These are phyloP conservation scores for Crossocerus cetratus DNA, from an alignment of 2,888 invertebrate species.

Conservation along the genomic window DNA sequence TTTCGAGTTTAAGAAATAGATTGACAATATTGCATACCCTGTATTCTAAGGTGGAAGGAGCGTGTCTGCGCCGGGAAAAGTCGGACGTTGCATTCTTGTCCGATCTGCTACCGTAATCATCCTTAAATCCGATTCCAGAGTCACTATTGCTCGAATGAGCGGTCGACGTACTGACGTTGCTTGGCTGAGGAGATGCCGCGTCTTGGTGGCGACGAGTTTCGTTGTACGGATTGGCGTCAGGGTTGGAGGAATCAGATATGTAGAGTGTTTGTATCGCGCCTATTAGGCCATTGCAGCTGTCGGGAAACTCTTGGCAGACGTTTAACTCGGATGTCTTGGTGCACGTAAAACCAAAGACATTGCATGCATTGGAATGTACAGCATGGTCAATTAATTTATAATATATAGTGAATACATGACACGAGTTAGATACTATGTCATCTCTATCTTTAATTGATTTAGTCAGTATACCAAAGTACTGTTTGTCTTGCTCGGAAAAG, in stretches of 20 bases:
- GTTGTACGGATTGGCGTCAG: constrained; percentile 64
- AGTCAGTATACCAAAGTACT: constrained; percentile 95
- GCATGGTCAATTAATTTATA: constrained; percentile 90
- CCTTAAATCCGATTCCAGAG: constrained; percentile 95
- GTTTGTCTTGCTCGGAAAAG: constrained; percentile 92
- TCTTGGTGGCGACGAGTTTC: constrained; percentile 65
- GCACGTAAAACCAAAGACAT: constrained; percentile 91
- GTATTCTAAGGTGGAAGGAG: constrained; percentile 42
- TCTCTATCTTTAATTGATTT: constrained; percentile 81
- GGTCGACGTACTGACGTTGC: constrained; percentile 88
- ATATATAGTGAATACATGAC: constrained; percentile 97
- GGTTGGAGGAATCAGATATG: constrained; percentile 70
- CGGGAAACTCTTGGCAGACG: constrained; percentile 92
- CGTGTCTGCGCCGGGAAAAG: constrained; percentile 78
- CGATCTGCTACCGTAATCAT: constrained; percentile 90
- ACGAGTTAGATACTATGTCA: constrained; percentile 88
- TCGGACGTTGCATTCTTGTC: constrained; percentile 89
- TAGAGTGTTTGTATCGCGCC: constrained; percentile 80
- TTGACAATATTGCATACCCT: constrained; percentile 36
- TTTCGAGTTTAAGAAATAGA: background rate
- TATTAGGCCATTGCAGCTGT: constrained; percentile 84
- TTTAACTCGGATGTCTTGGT: constrained; percentile 88
- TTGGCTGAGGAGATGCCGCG: constrained; percentile 87
- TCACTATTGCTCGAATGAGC: constrained; percentile 95
- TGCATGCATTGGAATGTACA: constrained; percentile 88